These are phyloP conservation scores for Drosophila sp. DNA, from an alignment of 1,140 invertebrate species.

Conservation along the genomic window DNA sequence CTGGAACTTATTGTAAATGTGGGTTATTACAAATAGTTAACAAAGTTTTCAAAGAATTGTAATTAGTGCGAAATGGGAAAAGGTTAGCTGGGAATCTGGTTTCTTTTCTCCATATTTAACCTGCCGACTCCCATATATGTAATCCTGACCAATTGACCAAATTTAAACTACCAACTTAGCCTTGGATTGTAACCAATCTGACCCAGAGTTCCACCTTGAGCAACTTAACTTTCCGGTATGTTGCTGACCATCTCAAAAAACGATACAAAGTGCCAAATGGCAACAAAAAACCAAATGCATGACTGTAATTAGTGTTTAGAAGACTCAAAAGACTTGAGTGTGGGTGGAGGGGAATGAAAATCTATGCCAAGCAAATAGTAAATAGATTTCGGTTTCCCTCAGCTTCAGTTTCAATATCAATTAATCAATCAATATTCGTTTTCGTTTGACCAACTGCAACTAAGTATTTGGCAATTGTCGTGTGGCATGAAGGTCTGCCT, in stretches of 20 bases:
- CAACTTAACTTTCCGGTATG: slow-evolving; percentile 54
- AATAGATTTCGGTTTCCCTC: slow-evolving; percentile 39
- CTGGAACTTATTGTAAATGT: background rate
- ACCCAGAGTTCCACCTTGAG: slow-evolving; percentile 2
- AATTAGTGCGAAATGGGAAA: background rate
- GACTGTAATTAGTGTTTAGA: slow-evolving; percentile 37
- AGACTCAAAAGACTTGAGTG: slow-evolving; percentile 23
- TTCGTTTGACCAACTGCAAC: background rate
- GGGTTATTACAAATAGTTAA: background rate
- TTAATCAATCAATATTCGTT: no score
- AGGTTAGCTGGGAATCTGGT: background rate
- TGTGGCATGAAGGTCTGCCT: background rate
- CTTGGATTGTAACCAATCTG: background rate
- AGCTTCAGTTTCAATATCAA: slow-evolving; percentile 21
- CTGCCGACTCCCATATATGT: background rate
- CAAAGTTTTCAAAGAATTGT: background rate
- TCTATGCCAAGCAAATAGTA: slow-evolving; percentile 50
- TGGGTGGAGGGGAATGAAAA: slow-evolving; percentile 57
- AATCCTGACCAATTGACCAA: no score
- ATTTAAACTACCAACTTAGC: no score
- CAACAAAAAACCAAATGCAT: slow-evolving; percentile 28
- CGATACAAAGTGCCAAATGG: slow-evolving; percentile 31
- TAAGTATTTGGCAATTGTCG: background rate
- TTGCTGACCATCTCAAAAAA: slow-evolving; percentile 14
- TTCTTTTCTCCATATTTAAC: background rate